phyloP scores from a whole-genome alignment of 2,113 vertebrate species.

The Cairina moschata region DNA sequence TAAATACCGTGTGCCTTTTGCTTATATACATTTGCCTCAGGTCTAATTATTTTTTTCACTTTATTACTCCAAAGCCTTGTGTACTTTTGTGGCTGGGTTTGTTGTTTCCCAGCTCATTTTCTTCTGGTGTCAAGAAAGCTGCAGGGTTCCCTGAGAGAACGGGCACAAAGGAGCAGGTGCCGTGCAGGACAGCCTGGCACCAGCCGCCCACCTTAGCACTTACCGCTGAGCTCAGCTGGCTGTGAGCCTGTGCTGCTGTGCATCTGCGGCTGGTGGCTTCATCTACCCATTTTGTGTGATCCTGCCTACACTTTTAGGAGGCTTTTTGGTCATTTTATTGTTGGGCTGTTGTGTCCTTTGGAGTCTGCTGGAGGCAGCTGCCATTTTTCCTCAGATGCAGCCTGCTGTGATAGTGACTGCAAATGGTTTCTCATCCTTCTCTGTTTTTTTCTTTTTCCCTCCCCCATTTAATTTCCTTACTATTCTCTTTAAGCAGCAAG shows the following conservation, averaged over 20 bases:
- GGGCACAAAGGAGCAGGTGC: rapidly evolving
- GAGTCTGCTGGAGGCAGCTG: not conserved
- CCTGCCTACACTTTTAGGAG: not conserved
- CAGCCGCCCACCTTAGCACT: rapidly evolving
- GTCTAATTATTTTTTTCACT: not conserved
- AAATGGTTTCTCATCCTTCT: not conserved
- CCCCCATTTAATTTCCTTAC: not conserved
- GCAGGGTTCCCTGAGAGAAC: not conserved
- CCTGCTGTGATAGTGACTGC: not conserved
- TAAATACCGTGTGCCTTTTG: not conserved
- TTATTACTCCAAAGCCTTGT: not conserved
- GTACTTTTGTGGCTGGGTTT: not conserved
- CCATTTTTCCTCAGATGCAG: not conserved
- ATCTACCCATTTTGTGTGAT: rapidly evolving
- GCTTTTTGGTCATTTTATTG: not conserved
- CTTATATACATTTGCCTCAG: not conserved
- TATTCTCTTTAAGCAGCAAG: not conserved
- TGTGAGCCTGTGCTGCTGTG: not conserved
- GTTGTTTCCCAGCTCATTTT: not conserved
- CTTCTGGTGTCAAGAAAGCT: not conserved
- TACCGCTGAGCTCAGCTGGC: rapidly evolving
- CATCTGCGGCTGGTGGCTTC: not conserved
- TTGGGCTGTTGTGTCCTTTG: not conserved
- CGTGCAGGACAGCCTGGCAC: not conserved
- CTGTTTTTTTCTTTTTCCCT: not conserved